Percentiles rank a stretch among this genome's conserved stretches.
These are phyloP conservation scores for Myiopsitta monachus DNA, from an alignment of 2,113 vertebrate genomes.

Conservation along the genomic window DNA sequence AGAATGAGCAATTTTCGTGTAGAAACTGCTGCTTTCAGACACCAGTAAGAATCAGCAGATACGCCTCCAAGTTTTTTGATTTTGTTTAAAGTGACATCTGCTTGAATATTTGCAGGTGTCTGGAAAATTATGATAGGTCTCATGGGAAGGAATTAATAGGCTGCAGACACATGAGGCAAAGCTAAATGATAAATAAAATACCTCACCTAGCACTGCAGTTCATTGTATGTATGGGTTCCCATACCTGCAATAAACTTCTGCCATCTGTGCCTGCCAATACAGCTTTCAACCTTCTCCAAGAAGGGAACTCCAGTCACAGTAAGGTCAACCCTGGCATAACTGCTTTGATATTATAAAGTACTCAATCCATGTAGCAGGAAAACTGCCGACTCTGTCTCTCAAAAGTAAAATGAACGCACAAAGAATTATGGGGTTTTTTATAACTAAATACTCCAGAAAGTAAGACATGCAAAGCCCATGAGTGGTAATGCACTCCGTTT, in stretches of 20 bases:
- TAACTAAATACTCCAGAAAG: background rate
- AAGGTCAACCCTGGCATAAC: background rate
- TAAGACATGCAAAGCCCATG: background rate
- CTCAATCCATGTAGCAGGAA: background rate
- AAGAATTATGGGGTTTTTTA: background rate
- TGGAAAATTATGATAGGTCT: conserved; percentile 37
- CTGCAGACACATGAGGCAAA: background rate
- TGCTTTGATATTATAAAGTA: background rate
- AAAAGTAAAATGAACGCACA: background rate
- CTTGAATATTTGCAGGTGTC: conserved; percentile 37
- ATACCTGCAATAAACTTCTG: conserved; percentile 36
- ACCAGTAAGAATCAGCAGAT: background rate
- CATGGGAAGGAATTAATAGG: conserved; percentile 28
- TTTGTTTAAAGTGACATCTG: conserved; percentile 51
- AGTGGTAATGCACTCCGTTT: background rate
- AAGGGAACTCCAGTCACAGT: background rate
- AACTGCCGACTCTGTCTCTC: background rate
- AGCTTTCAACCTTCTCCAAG: background rate
- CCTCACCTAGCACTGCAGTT: conserved; percentile 1
- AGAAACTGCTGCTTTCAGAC: background rate
- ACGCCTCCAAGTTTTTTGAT: background rate
- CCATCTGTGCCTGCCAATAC: conserved; percentile 10
- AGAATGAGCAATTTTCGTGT: background rate
- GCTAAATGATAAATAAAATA: conserved; percentile 33
- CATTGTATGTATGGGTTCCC: background rate